Conservation (phyloP, 2,113 vertebrate genomes). For the Gymnocephalus cernua region DNA sequence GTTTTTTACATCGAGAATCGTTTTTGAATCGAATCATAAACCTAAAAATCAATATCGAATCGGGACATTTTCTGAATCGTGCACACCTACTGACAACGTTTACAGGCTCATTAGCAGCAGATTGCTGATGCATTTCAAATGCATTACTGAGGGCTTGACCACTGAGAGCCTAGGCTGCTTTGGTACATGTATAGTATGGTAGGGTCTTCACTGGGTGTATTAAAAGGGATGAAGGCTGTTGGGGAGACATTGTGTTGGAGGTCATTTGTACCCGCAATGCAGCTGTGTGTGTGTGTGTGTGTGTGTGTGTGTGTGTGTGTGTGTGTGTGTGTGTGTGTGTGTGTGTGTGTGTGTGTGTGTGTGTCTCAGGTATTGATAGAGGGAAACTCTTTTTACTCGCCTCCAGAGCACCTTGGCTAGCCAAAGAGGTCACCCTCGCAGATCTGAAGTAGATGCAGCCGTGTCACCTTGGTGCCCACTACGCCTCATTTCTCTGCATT, state of each 20-base stretch:
- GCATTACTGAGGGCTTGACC: neutral
- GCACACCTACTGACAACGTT: too few species aligned
- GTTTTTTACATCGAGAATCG: too few species aligned
- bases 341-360: constrained; percentile 2
- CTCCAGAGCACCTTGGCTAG: constrained; percentile 3
- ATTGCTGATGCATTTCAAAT: constrained; percentile 1
- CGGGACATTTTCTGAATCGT: too few species aligned
- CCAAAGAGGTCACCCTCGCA: neutral
- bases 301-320: constrained; percentile 10
- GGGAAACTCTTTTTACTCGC: neutral
- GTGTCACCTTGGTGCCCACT: constrained; percentile 5
- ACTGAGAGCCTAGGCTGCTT: neutral
- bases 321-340: constrained; percentile 9
- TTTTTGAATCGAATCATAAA: too few species aligned
- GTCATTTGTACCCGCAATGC: constrained; percentile 73
- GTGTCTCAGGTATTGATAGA: constrained; percentile 21
- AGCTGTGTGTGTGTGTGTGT: constrained; percentile 34
- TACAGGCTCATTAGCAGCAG: constrained; percentile 29
- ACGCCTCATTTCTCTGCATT: constrained; percentile 19
- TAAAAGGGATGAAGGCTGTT: constrained; percentile 17
- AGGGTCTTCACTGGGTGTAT: constrained; percentile 8
- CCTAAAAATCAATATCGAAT: too few species aligned
- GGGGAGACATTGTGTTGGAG: constrained; percentile 51
- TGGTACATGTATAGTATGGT: neutral
- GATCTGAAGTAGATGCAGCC: constrained; percentile 9